Base-by-base conservation (phyloP, 2,888 invertebrate genomes). In the Eupeodes luniger region DNA sequence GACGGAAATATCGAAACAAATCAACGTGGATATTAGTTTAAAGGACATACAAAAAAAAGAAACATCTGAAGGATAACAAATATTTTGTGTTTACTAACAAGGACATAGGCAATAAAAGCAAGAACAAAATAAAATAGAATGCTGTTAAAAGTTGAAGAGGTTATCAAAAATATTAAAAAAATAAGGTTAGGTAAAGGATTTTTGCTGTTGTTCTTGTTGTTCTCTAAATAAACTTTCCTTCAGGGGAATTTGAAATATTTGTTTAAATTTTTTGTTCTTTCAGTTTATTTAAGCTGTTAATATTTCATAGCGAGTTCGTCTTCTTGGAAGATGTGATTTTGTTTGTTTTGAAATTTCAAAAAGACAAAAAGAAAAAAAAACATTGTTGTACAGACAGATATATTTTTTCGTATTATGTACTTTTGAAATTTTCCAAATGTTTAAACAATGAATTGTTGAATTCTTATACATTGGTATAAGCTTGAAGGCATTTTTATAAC, bases 1-100 rank as follows among this genome's bases (percentile, higher is more conserved):
- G 76, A 80, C 70, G 80, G 75, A 82, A 79, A 79, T 79, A 82
- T 79, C 83, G 75, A 86, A 86, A 82, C 86, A 82, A 79, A 86
- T 86, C 82, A 82, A 79, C 75, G 70, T 64, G 16, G 64, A 79
- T 79, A 79, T 75, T 86, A 79, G 78, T 66, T 74, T 70, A 62
- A 40, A 40, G 40, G 40, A 40, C 75, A 70, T 57, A 72, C 61
- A 67, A 78, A 53, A 14, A 67, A 67, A 53, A 36, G 11, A 67
- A 10, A 4, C 3, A 67, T 34, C 57, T 82, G 53, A 66, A 82
- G 75, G 75, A 86, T 79, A 79, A 75, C 69, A 64, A 64, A 10
- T 12, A 49, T 11, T 49, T 47, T 44, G 11, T 66, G 14, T 74
- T 47, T 70, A 10, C 59, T 51, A 78, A 78, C 72, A 78, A 61